Conservation (phyloP, 2,113 vertebrate genomes). For the Ptilonorhynchus violaceus region DNA sequence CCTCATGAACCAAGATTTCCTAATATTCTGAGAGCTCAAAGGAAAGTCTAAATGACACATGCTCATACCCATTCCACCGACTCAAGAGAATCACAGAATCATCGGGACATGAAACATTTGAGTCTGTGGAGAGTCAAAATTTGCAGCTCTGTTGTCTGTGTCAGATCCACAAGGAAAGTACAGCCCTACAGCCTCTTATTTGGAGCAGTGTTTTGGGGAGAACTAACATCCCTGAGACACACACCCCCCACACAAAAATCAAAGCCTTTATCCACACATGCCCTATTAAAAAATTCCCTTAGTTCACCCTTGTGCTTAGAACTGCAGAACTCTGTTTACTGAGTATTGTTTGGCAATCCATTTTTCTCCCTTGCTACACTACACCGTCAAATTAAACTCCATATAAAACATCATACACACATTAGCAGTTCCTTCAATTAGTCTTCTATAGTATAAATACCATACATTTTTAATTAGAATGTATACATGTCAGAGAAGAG, state of each 20-base stretch:
- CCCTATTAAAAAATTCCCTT: not conserved
- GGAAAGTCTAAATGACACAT: not conserved
- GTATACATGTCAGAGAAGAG: not conserved
- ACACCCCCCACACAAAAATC: not conserved
- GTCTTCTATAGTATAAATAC: not conserved
- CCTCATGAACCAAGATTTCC: not conserved
- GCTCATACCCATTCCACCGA: not conserved
- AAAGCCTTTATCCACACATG: not conserved
- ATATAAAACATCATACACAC: not conserved
- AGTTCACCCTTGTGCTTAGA: not conserved
- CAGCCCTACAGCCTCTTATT: not conserved
- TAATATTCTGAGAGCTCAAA: not conserved
- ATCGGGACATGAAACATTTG: not conserved
- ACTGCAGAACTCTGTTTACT: not conserved
- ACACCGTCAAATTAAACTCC: not conserved
- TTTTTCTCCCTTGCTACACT: not conserved
- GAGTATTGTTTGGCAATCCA: not conserved
- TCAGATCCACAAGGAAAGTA: not conserved
- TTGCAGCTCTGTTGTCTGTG: not conserved
- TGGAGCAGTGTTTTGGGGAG: not conserved
- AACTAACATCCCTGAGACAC: not conserved
- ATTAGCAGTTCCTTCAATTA: not conserved
- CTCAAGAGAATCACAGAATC: not conserved
- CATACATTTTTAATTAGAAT: not conserved
- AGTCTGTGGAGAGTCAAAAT: not conserved